Percentiles rank a stretch among this genome's conserved stretches.
Conservation (phyloP, 1,140 invertebrate genomes). For the Hirudo medicinalis region DNA sequence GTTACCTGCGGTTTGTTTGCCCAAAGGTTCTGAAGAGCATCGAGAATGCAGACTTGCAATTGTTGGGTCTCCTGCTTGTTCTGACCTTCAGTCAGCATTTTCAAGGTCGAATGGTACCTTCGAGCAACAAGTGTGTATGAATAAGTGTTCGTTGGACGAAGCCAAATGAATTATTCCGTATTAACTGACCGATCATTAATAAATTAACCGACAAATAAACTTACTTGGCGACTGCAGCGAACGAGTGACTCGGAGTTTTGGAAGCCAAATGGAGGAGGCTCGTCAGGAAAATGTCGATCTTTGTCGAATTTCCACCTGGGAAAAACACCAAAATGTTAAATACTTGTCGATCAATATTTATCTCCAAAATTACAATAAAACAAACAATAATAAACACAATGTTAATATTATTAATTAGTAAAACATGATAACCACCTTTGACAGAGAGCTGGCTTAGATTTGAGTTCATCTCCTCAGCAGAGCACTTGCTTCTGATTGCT, state of each 20-base stretch:
- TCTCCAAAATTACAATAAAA: too few relatives aligned
- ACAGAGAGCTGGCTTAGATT: too few relatives aligned
- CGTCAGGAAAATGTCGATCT: slow-evolving; percentile 92
- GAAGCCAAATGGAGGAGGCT: slow-evolving; percentile 80
- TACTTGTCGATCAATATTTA: too few relatives aligned
- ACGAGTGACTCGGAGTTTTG: slow-evolving; percentile 95
- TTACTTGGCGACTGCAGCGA: slow-evolving; percentile 84
- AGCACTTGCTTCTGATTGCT: too few relatives aligned
- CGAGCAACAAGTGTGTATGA: too few relatives aligned
- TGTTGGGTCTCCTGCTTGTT: slow-evolving; percentile 4
- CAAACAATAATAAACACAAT: too few relatives aligned
- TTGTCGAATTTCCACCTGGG: slow-evolving; percentile 58
- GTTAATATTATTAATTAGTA: too few relatives aligned
- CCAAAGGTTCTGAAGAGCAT: neutral
- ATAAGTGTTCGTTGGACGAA: too few relatives aligned
- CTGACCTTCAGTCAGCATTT: neutral
- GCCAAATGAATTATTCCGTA: too few relatives aligned
- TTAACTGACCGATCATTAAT: too few relatives aligned
- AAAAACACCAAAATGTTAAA: neutral
- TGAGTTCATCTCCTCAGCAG: too few relatives aligned
- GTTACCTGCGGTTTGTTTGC: slow-evolving; percentile 10
- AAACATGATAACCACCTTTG: too few relatives aligned
- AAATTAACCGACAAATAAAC: slow-evolving; percentile 19
- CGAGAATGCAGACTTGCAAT: neutral
- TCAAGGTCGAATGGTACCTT: slow-evolving; percentile 2